Base-by-base conservation (phyloP, 2,797 vertebrate genomes). In the Centroberyx gerrardi region DNA sequence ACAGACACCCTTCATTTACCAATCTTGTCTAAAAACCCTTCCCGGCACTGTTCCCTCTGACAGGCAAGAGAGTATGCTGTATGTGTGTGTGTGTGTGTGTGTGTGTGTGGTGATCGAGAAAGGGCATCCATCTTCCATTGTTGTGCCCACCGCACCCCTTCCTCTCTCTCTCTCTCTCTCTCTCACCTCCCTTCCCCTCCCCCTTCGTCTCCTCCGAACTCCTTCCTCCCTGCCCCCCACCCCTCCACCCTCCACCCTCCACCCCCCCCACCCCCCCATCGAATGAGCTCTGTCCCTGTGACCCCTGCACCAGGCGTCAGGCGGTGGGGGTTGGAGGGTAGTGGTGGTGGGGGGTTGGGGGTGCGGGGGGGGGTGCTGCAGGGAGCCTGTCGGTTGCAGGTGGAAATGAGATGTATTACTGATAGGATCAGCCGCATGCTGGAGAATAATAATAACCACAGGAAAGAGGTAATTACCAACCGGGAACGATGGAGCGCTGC, bases 391-490 rank as follows among this genome's bases (percentile, higher is more conserved):
- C 77, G 76, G 62, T 44, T 83, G 56, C 81, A 88, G 87, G 78
- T 91, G 88, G 81, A 89, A 89, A 89, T 82, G 73, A 92, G 84
- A 90, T 91, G 85, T 78, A 86, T 90, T 87, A 81, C 87, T 87
- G 91, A 90, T 84, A 87, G 81, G 77, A 90, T 87, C 87, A 79
- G 76, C 76, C 36, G 59, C 74, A 78, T 73, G 79, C 88, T 42
- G 81, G 60, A 77, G 84, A 86, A 85, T 77, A 86, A 91, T 85
- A 83, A 90, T 82, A 83, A 90, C 85, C 80, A 72, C 80, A 72
- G 86, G 75, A 91, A 85, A 80, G 76, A 84, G 85, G 82, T 90
- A 84, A 92, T 94, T 92, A 91, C 87, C 72, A 79, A 42, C 22
- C 4, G 7, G 73, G 82, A 76, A 73, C 36, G 28, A 70, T 55